Evolutionary conservation across 2,113 vertebrate species (phyloP).

Genomic region (Psittacus erithacus): DNA sequence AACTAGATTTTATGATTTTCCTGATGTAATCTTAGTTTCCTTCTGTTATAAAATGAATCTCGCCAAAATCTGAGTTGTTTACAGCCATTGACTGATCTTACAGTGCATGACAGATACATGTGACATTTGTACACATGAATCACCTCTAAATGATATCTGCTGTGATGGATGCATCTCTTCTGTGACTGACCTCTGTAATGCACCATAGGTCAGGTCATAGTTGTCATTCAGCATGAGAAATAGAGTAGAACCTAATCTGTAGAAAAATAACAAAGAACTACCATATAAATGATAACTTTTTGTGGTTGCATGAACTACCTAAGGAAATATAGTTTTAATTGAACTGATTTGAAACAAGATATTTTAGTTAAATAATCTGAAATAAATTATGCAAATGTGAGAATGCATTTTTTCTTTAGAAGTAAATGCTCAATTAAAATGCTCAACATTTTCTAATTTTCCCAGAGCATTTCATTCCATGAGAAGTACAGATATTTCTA

Average conservation of each 20-base stretch:
- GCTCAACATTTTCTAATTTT: background rate
- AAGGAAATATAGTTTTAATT: background rate
- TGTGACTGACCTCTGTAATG: background rate
- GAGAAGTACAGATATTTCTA: background rate
- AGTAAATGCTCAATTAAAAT: background rate
- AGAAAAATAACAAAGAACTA: background rate
- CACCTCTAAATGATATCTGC: background rate
- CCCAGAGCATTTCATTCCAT: background rate
- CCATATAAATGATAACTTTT: background rate
- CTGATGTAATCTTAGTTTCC: background rate
- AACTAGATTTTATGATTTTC: background rate
- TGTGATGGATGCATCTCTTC: too few species aligned
- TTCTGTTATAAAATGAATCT: background rate
- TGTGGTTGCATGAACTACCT: background rate
- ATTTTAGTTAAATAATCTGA: background rate
- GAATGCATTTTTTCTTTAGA: background rate
- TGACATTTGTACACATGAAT: background rate
- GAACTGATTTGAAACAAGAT: background rate
- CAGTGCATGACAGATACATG: accelerated
- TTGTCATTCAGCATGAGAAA: background rate
- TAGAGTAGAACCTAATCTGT: background rate
- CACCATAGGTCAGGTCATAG: background rate
- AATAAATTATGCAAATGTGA: background rate
- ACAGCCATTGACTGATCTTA: background rate
- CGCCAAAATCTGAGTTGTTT: background rate